Conservation (phyloP, 2,797 vertebrate genomes). For the Gallinago nigripennis region DNA sequence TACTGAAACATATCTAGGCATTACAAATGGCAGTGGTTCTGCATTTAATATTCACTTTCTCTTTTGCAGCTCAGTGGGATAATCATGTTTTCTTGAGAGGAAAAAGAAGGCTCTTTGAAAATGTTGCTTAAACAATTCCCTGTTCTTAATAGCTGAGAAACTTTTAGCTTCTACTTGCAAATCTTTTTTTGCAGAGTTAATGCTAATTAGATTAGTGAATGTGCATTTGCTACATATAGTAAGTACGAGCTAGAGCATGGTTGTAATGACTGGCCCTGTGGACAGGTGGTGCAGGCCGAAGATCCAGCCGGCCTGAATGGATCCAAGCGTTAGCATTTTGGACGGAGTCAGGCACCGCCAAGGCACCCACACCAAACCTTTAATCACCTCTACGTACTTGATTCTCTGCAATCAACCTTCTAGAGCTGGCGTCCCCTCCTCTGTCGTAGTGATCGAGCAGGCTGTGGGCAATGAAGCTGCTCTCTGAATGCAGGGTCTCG, state of each 20-base stretch:
- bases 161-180: not conserved
- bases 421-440: not conserved
- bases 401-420: not conserved
- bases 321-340: not conserved
- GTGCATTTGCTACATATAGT: not conserved
- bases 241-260: not conserved
- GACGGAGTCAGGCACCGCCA: rapidly evolving
- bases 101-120: not conserved
- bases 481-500: conserved; percentile 65
- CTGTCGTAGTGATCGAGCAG: conserved; percentile 74
- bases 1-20: not conserved
- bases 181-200: not conserved
- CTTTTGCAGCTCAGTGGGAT: not conserved
- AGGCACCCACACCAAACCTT: not conserved
- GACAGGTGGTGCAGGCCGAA: rapidly evolving
- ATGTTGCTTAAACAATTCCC: not conserved
- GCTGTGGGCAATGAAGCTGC: conserved; percentile 74
- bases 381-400: not conserved
- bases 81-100: not conserved
- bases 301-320: not conserved
- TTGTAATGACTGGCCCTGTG: rapidly evolving
- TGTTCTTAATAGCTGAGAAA: not conserved
- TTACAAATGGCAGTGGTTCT: not conserved
- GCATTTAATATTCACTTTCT: not conserved
- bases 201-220: not conserved